These are phyloP conservation scores for Napeogenes sylphis DNA, from an alignment of 2,888 invertebrate species.

Conservation along the genomic window DNA sequence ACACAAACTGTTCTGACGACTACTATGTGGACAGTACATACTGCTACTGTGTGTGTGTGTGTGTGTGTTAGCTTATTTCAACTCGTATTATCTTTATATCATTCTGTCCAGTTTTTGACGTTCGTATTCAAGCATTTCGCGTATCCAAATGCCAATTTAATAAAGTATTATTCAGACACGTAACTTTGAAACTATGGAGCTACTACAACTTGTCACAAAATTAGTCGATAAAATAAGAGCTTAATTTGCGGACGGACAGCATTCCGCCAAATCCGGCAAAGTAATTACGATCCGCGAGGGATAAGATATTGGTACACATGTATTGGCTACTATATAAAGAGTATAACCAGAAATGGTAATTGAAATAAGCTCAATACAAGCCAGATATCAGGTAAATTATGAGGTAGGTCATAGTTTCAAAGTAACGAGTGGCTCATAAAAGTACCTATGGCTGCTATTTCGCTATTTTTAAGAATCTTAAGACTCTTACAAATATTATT, in stretches of 20 bases:
- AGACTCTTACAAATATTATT: not conserved
- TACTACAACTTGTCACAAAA: too few species aligned
- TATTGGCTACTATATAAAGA: conserved; percentile 15
- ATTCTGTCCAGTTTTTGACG: not conserved
- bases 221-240: too few species aligned
- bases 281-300: conserved; percentile 29
- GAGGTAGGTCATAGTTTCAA: not conserved
- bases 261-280: conserved; percentile 16
- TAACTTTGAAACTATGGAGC: not conserved
- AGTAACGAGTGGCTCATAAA: not conserved
- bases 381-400: not conserved
- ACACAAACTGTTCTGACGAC: conserved; percentile 53
- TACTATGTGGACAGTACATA: conserved; percentile 13
- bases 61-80: conserved; percentile 7
- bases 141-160: not conserved
- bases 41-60: too few species aligned
- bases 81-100: not conserved
- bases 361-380: too few species aligned
- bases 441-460: not conserved
- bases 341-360: too few species aligned
- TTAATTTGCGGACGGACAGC: conserved; percentile 7
- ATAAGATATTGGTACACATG: conserved; percentile 26
- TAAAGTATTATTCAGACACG: not conserved
- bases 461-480: conserved; percentile 3
- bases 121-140: not conserved